These are phyloP conservation scores for Euschistus heros DNA, from an alignment of 1,140 invertebrate genomes.

Conservation along the genomic window DNA sequence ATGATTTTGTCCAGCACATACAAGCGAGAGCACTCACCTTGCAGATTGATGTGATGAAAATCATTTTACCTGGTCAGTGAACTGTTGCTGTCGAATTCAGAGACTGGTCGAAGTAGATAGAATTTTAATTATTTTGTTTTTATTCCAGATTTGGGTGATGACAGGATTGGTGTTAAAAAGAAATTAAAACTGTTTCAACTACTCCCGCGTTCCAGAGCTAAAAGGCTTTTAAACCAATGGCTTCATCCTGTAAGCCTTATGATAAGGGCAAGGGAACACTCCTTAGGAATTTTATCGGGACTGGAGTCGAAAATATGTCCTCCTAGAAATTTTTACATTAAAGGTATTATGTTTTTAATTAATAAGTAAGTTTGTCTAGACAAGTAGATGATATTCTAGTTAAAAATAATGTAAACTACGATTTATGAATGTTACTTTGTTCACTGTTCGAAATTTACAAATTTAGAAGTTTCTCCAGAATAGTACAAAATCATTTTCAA, in stretches of 20 bases:
- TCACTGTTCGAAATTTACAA: no score
- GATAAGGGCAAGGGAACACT: constrained; percentile 65
- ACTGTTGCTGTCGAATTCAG: neutral
- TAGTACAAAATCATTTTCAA: no score
- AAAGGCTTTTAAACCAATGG: constrained; percentile 66
- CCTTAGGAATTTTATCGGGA: constrained; percentile 62
- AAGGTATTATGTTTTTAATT: neutral
- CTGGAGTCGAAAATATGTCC: constrained; percentile 32
- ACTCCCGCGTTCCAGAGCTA: constrained; percentile 59
- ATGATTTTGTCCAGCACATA: constrained; percentile 68
- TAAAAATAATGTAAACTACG: no score
- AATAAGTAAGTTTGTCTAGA: no score
- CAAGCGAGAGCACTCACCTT: constrained; percentile 69
- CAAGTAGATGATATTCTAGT: no score
- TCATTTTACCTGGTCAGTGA: constrained; percentile 50
- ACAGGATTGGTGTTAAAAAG: constrained; percentile 46
- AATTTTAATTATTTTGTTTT: neutral
- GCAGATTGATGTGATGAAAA: constrained; percentile 76
- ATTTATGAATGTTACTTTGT: no score
- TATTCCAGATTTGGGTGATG: constrained; percentile 54
- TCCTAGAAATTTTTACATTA: neutral
- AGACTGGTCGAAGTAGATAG: constrained; percentile 36
- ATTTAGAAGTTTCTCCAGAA: no score
- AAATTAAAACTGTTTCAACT: constrained; percentile 63
- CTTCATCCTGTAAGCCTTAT: constrained; percentile 62